Percentiles rank a stretch among this genome's conserved stretches.
Evolutionary conservation across 2,888 invertebrate genomes (phyloP).

Genomic region (Ceraclea dissimilis): DNA sequence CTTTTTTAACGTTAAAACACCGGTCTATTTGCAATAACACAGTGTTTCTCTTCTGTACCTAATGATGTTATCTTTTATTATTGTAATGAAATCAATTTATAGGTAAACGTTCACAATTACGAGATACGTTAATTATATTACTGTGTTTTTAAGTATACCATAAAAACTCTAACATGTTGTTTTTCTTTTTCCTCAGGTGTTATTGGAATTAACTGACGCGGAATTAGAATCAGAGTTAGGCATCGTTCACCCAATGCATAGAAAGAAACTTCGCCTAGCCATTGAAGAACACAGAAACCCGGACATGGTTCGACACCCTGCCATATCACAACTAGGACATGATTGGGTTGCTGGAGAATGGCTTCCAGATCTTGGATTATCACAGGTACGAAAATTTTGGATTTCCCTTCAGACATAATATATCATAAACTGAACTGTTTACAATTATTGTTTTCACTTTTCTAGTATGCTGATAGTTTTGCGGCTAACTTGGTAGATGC

Average conservation of each 20-base stretch:
- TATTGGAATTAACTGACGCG: conserved; percentile 83
- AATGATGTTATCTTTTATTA: too few relatives aligned
- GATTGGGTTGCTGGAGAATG: conserved; percentile 93
- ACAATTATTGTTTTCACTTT: conserved; percentile 11
- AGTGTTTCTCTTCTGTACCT: too few relatives aligned
- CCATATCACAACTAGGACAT: conserved; percentile 79
- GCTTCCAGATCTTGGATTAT: conserved; percentile 84
- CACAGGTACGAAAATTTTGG: conserved; percentile 48
- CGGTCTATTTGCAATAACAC: too few relatives aligned
- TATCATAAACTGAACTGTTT: too few relatives aligned
- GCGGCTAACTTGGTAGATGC: conserved; percentile 87
- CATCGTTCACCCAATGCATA: conserved; percentile 87
- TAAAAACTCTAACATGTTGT: too few relatives aligned
- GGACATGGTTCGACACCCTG: conserved; percentile 77
- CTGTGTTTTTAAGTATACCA: too few relatives aligned
- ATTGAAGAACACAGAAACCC: conserved; percentile 90
- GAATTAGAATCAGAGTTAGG: conserved; percentile 88
- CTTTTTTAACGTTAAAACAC: too few relatives aligned
- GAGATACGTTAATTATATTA: too few relatives aligned
- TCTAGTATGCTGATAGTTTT: conserved; percentile 81
- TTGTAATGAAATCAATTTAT: too few relatives aligned
- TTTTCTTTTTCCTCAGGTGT: conserved; percentile 51
- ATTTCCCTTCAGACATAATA: too few relatives aligned
- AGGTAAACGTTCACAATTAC: too few relatives aligned
- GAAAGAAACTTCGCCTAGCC: conserved; percentile 85